Evolutionary conservation across 2,113 vertebrate genomes (phyloP).

Genomic region (Hypocryptadius cinnamomeus): DNA sequence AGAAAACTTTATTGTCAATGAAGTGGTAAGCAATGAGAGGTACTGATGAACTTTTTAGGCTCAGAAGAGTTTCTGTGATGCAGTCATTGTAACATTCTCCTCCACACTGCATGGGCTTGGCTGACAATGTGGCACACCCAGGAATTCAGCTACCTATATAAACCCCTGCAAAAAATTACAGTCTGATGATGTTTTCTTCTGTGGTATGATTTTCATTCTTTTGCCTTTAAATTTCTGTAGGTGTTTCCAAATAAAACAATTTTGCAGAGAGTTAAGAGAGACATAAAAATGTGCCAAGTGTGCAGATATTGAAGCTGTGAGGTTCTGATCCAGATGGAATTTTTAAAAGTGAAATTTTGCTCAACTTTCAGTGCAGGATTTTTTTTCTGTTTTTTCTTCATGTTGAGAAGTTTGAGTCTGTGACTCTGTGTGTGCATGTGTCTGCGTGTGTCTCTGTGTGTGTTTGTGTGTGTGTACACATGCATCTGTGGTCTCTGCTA

Average conservation of each 20-base stretch:
- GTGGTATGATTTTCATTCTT: neutral
- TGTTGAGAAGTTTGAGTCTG: neutral
- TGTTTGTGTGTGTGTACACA: accelerated
- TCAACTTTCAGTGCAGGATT: neutral
- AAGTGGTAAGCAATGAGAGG: neutral
- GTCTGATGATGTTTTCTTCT: neutral
- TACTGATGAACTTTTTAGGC: neutral
- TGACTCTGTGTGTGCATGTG: no score
- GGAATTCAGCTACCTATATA: neutral
- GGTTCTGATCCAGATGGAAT: neutral
- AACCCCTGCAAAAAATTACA: neutral
- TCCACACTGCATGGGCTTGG: accelerated
- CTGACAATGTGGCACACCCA: neutral
- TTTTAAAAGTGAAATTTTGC: neutral
- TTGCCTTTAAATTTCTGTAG: neutral
- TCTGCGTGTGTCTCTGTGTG: neutral
- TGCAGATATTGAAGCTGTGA: neutral
- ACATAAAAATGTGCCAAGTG: neutral
- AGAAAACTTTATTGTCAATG: neutral
- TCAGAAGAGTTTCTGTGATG: neutral
- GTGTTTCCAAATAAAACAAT: neutral
- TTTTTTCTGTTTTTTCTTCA: neutral
- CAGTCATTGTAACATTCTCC: neutral
- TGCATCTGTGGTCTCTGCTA: neutral
- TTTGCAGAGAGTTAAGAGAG: neutral